Conservation (phyloP, 2,113 vertebrate genomes). For the Oncorhynchus kisutch region DNA sequence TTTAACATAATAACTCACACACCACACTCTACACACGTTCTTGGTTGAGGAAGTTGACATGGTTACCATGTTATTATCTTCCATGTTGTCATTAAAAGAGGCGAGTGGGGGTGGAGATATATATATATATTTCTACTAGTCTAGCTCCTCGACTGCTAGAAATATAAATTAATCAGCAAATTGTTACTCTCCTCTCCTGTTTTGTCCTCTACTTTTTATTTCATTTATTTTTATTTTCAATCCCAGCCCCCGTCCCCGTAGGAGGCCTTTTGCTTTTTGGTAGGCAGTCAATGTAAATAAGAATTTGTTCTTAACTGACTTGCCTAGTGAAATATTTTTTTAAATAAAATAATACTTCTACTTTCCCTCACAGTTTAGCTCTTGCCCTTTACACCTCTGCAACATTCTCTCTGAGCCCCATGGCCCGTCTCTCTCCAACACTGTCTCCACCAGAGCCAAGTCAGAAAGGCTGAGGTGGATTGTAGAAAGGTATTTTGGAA, state of each 20-base stretch:
- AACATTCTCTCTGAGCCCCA: neutral
- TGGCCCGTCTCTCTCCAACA: neutral
- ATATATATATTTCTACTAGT: too few relatives aligned
- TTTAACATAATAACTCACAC: slow-evolving; percentile 6
- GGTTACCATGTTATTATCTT: slow-evolving; percentile 1
- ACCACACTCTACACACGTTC: neutral
- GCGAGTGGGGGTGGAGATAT: too few relatives aligned
- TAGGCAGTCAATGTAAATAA: too few relatives aligned
- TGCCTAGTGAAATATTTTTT: too few relatives aligned
- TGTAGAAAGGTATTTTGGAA: slow-evolving; percentile 41
- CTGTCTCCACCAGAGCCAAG: neutral
- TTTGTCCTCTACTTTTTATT: too few relatives aligned
- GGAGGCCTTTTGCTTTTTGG: too few relatives aligned
- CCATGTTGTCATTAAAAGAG: neutral
- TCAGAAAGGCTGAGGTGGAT: slow-evolving; percentile 18
- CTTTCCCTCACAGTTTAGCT: neutral
- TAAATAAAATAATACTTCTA: neutral
- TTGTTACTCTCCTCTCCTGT: neutral
- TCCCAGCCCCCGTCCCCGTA: too few relatives aligned
- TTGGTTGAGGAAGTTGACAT: neutral
- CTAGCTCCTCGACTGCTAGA: neutral
- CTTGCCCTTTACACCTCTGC: neutral
- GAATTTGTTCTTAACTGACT: too few relatives aligned
- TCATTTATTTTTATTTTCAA: too few relatives aligned
- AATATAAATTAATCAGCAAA: slow-evolving; percentile 7